Conservation (phyloP, 2,797 vertebrate genomes). For the Pogonophryne albipinna region DNA sequence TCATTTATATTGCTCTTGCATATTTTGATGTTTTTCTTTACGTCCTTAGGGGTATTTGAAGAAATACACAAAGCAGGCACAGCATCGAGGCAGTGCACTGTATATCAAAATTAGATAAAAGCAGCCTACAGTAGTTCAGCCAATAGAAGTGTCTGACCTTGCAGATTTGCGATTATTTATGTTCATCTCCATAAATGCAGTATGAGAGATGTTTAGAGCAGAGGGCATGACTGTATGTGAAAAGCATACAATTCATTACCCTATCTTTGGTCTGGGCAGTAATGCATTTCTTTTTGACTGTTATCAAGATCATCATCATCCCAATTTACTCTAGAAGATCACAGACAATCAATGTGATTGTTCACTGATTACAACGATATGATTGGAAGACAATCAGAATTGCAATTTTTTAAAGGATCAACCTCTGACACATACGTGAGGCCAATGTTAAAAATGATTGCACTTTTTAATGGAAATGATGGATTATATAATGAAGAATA, state of each 20-base stretch:
- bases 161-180: slow-evolving; percentile 16
- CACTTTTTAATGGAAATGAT: too few relatives aligned
- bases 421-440: too few relatives aligned
- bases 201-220: background rate
- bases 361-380: slow-evolving; percentile 24
- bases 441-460: too few relatives aligned
- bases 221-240: background rate
- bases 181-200: background rate
- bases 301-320: background rate
- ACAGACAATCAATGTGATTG: slow-evolving; percentile 39
- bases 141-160: slow-evolving; percentile 14
- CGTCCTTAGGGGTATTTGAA: background rate
- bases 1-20: background rate
- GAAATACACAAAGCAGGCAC: slow-evolving; percentile 1
- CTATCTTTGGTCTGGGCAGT: background rate
- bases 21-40: slow-evolving; percentile 5
- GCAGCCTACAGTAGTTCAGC: background rate
- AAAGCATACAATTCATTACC: background rate
- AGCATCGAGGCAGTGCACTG: background rate
- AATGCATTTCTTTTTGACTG: background rate
- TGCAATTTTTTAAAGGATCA: background rate
- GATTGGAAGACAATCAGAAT: slow-evolving; percentile 23
- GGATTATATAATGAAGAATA: too few relatives aligned
- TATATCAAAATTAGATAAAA: slow-evolving; percentile 10
- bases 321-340: background rate